Conservation (phyloP, 2,113 vertebrate genomes). For the Dipodomys stephensi region DNA sequence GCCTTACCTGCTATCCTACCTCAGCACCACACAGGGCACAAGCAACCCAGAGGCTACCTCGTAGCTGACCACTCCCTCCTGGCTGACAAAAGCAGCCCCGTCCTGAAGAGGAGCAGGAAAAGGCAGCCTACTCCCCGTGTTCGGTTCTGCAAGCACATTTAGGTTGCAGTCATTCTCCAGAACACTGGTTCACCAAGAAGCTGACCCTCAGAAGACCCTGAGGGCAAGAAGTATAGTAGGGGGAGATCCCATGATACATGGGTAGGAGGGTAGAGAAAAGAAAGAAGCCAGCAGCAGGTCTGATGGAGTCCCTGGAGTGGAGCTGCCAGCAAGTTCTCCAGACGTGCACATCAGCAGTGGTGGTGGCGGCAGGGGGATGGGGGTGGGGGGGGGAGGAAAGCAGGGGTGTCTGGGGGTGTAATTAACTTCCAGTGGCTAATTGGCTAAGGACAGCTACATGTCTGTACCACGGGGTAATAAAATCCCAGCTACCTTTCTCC, state of each 20-base stretch:
- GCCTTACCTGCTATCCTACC: neutral
- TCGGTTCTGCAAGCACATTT: neutral
- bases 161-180: neutral
- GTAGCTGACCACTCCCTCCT: neutral
- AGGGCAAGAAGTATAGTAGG: neutral
- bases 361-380: neutral
- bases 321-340: neutral
- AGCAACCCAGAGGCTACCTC: neutral
- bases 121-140: neutral
- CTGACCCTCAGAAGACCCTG: neutral
- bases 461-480: accelerated
- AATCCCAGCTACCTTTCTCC: neutral
- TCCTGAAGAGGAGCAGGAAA: neutral
- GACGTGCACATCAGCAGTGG: neutral
- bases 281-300: neutral
- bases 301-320: neutral
- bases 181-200: neutral
- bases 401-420: neutral
- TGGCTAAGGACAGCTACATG: neutral
- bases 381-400: neutral
- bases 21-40: accelerated
- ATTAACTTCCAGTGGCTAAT: neutral
- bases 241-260: neutral
- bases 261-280: neutral
- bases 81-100: neutral